Percentiles rank a stretch among this genome's conserved stretches.
phyloP scores from a whole-genome alignment of 2,797 vertebrate species.

The Urophycis tenuis region DNA sequence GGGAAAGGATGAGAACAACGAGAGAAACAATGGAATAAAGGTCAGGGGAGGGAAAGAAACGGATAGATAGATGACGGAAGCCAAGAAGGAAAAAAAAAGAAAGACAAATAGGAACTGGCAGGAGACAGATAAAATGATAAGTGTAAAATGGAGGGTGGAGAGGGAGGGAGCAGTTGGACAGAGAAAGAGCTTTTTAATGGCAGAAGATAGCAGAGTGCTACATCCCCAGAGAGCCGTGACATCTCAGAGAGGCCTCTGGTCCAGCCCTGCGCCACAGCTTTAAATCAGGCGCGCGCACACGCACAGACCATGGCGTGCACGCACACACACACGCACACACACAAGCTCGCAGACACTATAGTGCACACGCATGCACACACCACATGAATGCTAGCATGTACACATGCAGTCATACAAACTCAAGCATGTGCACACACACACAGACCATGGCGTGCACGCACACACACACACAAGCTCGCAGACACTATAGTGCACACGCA shows the following conservation, averaged over 20 bases:
- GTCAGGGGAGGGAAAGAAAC: background rate
- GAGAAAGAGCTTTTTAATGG: constrained; percentile 18
- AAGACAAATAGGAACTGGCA: background rate
- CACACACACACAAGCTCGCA: constrained; percentile 2
- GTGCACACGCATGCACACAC: background rate
- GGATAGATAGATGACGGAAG: background rate
- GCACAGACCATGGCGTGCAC: too few species aligned
- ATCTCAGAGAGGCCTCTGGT: constrained; percentile 10
- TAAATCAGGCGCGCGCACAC: background rate
- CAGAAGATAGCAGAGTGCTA: constrained; percentile 18
- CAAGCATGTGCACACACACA: too few species aligned
- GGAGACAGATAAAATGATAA: background rate
- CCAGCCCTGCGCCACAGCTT: background rate
- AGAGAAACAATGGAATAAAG: background rate
- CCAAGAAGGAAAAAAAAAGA: background rate
- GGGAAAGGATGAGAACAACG: background rate
- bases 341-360: background rate
- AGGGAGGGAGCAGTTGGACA: background rate
- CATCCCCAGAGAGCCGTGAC: constrained; percentile 16
- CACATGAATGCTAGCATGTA: constrained; percentile 33
- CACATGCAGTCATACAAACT: too few species aligned
- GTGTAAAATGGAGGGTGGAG: background rate
- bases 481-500: too few species aligned
- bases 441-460: too few species aligned
- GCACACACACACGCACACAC: background rate